These are phyloP conservation scores for Prochilodus magdalenae DNA, from an alignment of 2,113 vertebrate genomes.

Conservation along the genomic window DNA sequence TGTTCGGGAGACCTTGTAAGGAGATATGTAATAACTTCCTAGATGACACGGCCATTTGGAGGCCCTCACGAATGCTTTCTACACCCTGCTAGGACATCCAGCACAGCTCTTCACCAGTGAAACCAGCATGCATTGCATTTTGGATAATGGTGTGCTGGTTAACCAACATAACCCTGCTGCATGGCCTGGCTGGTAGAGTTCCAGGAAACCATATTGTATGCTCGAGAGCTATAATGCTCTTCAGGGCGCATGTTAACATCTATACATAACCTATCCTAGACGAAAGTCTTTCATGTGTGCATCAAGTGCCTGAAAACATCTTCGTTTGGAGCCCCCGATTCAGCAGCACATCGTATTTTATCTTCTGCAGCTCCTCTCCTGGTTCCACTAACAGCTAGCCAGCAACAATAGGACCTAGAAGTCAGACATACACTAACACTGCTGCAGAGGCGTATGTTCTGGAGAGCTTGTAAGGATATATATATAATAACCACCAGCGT, in stretches of 20 bases:
- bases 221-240: neutral
- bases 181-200: neutral
- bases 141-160: too few species aligned
- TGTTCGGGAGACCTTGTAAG: neutral
- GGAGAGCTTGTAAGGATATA: too few species aligned
- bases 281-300: neutral
- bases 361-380: neutral
- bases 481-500: too few species aligned
- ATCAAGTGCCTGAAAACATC: neutral
- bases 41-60: neutral
- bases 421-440: too few species aligned
- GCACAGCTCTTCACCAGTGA: too few species aligned
- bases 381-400: neutral
- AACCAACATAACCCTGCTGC: neutral
- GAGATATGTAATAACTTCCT: neutral
- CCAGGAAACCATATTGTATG: neutral
- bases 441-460: too few species aligned
- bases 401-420: constrained; percentile 18
- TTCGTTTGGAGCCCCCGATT: neutral
- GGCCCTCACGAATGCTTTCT: neutral
- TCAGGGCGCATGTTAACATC: neutral
- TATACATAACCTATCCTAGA: constrained; percentile 1
- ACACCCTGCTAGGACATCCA: too few species aligned
- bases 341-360: neutral
- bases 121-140: too few species aligned